These are phyloP conservation scores for Ceyx erithaca DNA, from an alignment of 2,797 vertebrate genomes.

Conservation along the genomic window DNA sequence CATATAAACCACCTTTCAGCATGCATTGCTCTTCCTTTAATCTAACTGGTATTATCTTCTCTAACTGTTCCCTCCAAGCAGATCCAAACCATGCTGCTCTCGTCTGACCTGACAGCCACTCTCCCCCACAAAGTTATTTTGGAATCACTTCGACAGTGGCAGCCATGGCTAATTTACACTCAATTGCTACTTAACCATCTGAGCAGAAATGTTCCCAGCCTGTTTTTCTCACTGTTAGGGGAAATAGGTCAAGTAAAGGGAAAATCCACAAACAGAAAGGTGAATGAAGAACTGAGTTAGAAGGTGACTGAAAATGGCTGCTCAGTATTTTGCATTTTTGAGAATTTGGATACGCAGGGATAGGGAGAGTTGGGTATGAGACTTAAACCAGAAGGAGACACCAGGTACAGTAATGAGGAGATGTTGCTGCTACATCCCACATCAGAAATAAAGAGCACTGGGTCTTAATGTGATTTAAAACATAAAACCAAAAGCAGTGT, in stretches of 20 bases:
- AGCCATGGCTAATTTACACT: slow-evolving; percentile 26
- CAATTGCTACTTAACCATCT: not conserved
- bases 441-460: not conserved
- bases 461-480: not conserved
- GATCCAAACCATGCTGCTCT: not conserved
- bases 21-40: not conserved
- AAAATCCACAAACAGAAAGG: not conserved
- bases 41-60: not conserved
- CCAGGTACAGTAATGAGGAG: not conserved
- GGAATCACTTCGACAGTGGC: slow-evolving; percentile 2
- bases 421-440: not conserved
- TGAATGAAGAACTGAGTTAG: not conserved
- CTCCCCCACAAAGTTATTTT: slow-evolving; percentile 27
- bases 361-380: not conserved
- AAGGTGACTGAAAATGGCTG: not conserved
- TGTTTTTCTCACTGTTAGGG: not conserved
- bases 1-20: not conserved
- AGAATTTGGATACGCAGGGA: not conserved
- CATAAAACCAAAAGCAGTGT: not conserved
- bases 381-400: not conserved
- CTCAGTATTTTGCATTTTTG: not conserved
- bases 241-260: not conserved
- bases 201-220: not conserved
- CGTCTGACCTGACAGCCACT: not conserved
- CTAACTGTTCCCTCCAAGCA: not conserved